A percentile compares a stretch with the other conserved stretches of the same genome.
These are phyloP conservation scores for Conus ventricosus DNA, from an alignment of 1,140 invertebrate genomes.

Conservation along the genomic window DNA sequence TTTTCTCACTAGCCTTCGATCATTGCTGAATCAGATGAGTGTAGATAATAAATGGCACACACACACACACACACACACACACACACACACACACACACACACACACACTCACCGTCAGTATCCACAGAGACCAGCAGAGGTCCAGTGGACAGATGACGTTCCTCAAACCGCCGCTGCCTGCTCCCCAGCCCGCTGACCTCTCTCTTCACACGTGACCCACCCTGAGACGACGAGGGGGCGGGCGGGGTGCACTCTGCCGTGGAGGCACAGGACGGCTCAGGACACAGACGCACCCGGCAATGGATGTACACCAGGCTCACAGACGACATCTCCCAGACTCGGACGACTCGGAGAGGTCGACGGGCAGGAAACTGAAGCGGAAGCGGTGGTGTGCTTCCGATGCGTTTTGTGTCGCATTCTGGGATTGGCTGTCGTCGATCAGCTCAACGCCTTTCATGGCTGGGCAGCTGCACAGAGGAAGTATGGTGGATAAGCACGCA, in stretches of 20 bases:
- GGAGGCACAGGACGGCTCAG: not conserved
- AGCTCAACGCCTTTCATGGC: not conserved
- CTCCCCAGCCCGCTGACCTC: not conserved
- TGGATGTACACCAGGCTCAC: not conserved
- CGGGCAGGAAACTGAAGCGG: not conserved
- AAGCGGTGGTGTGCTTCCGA: not conserved
- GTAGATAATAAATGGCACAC: no score
- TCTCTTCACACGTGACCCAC: not conserved
- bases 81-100: no score
- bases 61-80: no score
- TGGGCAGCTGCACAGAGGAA: not conserved
- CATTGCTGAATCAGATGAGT: no score
- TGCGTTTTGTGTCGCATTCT: not conserved
- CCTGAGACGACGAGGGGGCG: not conserved
- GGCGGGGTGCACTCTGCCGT: not conserved
- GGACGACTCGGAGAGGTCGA: not conserved
- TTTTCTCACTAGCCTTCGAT: no score
- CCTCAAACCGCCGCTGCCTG: not conserved
- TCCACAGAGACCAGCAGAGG: not conserved
- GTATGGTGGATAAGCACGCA: no score
- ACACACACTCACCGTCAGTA: not conserved
- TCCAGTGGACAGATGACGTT: not conserved
- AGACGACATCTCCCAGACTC: not conserved
- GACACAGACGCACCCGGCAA: not conserved
- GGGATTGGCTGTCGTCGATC: not conserved